Conservation (phyloP, 2,888 invertebrate species). For the Masnerella sp. region DNA sequence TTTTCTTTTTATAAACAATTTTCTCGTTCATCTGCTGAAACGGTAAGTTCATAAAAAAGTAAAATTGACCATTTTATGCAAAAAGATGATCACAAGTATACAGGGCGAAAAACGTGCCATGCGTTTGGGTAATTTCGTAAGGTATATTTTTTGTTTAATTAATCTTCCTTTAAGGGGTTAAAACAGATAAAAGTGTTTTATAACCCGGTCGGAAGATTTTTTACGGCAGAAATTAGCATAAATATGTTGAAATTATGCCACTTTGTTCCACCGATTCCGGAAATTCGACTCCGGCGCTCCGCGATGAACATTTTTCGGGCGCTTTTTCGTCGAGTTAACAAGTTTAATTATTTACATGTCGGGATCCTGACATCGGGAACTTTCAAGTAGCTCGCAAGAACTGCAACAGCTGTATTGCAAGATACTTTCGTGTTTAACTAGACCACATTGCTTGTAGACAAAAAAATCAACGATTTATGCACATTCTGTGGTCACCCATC, state of each 20-base stretch:
- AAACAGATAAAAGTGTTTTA: slow-evolving; percentile 21
- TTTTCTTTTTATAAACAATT: no score
- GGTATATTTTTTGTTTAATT: slow-evolving; percentile 17
- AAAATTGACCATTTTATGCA: no score
- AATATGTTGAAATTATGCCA: slow-evolving; percentile 11
- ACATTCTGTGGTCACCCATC: slow-evolving; percentile 14
- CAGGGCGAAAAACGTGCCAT: slow-evolving; percentile 5
- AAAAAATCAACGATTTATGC: slow-evolving; percentile 24
- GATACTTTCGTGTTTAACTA: slow-evolving; percentile 20
- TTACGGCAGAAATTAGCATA: slow-evolving; percentile 17
- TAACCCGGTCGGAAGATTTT: slow-evolving; percentile 13
- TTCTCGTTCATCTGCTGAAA: no score
- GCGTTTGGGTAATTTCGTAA: slow-evolving; percentile 8
- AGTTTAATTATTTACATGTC: slow-evolving; percentile 37
- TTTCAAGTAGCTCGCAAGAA: slow-evolving; percentile 23
- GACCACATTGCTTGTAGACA: not conserved
- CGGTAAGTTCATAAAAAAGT: no score
- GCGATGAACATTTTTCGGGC: not conserved
- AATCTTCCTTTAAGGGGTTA: slow-evolving; percentile 16
- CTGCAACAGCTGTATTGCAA: slow-evolving; percentile 26
- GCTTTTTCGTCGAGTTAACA: slow-evolving; percentile 13
- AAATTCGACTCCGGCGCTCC: slow-evolving; percentile 7
- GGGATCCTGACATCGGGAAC: slow-evolving; percentile 25
- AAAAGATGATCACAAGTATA: no score
- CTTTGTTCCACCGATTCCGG: not conserved